Evolutionary conservation across 1,140 invertebrate species (phyloP), one percentile per base, ranked within the genome.

Genomic region (Sycophaga agraensis): DNA sequence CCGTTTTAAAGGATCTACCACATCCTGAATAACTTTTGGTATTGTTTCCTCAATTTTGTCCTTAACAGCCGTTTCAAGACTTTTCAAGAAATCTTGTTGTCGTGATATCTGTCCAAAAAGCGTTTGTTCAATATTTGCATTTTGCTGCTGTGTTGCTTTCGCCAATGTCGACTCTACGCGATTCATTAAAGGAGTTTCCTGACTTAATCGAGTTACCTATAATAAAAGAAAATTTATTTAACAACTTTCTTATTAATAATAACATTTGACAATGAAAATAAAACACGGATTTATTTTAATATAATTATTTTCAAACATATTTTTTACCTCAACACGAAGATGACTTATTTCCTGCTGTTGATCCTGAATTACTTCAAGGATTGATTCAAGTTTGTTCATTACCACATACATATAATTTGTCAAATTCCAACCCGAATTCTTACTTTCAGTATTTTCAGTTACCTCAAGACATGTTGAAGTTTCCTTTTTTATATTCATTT

Each of bases 1-100:
- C 43, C 85, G 83, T 62, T 88, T 87, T 12, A 93, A 79, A 12
- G 88, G 87, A 68, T 94, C 91, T 50, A 93, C 82, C 39, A 85
- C 80, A 2, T 82, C 79, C 45, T 84, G 81, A 1, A 90, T 76
- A 4, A 84, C 80, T 50, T 82, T 78, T 2, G 85, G 73, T n/a
- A 88, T 70, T 6, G 70, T 92, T 84, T 58, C 84, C 75, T 75
- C 91, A 84, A 70, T 94, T 71, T 77, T 90, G 82, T 66, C 85
- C 80, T 73, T 87, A 80, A 65, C 90, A 73, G 58, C 86, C 82
- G 70, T 91, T 87, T 73, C 93, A 76, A 75, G 83, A 73, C 26
- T 82, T 70, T 67, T 84, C 71, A 62, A 84, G 72, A 63, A 83
- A 75, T 72, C 84, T 74, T 67, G 75, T 73, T 85, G 68, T 59